Evolutionary conservation across 2,888 invertebrate species (phyloP).

Genomic region (Antheraea yamamai): DNA sequence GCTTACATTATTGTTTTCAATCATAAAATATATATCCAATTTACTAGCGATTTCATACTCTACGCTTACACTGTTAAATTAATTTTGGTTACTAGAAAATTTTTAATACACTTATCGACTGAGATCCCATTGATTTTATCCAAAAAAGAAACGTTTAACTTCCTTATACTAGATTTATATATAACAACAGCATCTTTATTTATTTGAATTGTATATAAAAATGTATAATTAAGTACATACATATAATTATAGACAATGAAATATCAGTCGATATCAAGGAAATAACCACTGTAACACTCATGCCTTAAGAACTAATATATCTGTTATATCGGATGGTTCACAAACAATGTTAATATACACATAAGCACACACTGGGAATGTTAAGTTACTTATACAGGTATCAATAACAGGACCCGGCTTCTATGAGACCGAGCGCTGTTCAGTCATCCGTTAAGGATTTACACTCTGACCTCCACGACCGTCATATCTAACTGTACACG

Average conservation of each 20-base stretch:
- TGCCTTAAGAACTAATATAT: conserved; percentile 69
- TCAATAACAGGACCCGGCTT: conserved; percentile 65
- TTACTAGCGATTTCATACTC: conserved; percentile 4
- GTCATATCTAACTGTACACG: conserved; percentile 22
- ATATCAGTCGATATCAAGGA: conserved; percentile 54
- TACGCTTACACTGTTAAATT: conserved; percentile 7
- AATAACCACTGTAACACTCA: conserved; percentile 70
- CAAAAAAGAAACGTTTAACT: background rate
- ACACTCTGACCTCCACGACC: conserved; percentile 1
- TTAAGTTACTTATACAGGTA: conserved; percentile 79
- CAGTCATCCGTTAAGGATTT: conserved; percentile 10
- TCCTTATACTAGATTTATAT: background rate
- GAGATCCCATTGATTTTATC: conserved; percentile 46
- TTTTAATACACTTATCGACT: conserved; percentile 49
- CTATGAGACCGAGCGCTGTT: conserved; percentile 17
- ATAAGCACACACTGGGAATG: conserved; percentile 80
- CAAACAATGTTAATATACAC: conserved; percentile 75
- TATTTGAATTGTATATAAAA: conserved; percentile 15
- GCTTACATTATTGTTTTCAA: background rate
- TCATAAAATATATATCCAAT: background rate
- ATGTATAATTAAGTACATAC: background rate
- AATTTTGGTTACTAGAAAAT: conserved; percentile 53
- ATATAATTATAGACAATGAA: conserved; percentile 42
- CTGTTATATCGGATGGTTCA: conserved; percentile 77
- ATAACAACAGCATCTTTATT: conserved; percentile 16